phyloP scores from a whole-genome alignment of 2,797 vertebrate species.

The Hipposideros larvatus region DNA sequence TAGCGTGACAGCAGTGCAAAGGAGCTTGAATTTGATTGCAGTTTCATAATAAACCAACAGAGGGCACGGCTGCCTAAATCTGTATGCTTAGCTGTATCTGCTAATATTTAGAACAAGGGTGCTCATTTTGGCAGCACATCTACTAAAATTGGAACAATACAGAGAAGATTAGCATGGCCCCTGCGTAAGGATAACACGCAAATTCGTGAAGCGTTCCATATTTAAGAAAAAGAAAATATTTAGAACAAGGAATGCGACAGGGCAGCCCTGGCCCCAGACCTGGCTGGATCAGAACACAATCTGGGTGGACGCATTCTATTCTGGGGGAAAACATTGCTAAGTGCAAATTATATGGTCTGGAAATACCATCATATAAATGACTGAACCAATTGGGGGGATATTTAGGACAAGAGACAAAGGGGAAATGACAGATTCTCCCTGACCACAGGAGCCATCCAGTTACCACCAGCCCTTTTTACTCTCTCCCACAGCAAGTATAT shows the following conservation, averaged over 20 bases:
- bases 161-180: too few relatives aligned
- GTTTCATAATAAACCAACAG: slow-evolving; percentile 62
- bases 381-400: background rate
- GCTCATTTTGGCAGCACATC: too few relatives aligned
- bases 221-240: background rate
- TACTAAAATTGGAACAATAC: too few relatives aligned
- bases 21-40: background rate
- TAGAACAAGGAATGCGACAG: background rate
- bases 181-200: too few relatives aligned
- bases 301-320: background rate
- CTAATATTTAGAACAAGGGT: background rate
- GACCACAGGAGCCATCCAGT: background rate
- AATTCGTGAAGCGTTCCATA: too few relatives aligned
- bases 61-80: slow-evolving; percentile 32
- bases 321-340: background rate
- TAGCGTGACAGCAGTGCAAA: background rate
- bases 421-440: background rate
- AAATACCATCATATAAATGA: background rate
- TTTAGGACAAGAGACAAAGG: background rate
- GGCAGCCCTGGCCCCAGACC: background rate
- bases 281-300: background rate
- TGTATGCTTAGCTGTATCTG: background rate
- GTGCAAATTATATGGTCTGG: background rate
- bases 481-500: background rate
- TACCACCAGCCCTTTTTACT: background rate